Percentiles rank a stretch among this genome's conserved stretches.
phyloP scores from a whole-genome alignment of 2,113 vertebrate species.

The Philantomba maxwellii region DNA sequence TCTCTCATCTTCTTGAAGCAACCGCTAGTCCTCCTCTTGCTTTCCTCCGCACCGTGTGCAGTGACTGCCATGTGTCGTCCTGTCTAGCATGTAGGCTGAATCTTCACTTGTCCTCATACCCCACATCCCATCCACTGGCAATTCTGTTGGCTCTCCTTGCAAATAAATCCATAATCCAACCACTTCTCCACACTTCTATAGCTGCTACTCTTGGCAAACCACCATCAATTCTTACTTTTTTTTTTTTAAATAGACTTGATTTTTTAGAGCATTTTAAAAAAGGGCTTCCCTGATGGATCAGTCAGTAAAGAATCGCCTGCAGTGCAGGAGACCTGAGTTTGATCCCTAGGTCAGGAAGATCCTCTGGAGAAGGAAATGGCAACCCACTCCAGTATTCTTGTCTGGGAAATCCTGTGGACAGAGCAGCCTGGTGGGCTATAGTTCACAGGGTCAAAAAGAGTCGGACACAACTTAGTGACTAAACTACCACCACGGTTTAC shows the following conservation, averaged over 20 bases:
- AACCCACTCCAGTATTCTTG: not conserved
- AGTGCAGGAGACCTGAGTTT: not conserved
- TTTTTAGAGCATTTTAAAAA: not conserved
- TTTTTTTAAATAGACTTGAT: not conserved
- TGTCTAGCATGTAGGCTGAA: not conserved
- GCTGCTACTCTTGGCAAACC: not conserved
- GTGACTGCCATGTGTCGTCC: rapidly evolving
- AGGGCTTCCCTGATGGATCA: not conserved
- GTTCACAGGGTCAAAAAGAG: not conserved
- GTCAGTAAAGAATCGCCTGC: not conserved
- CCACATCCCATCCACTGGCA: not conserved
- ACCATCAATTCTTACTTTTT: not conserved
- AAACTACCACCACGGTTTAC: not conserved
- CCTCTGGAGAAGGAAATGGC: not conserved
- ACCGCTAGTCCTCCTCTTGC: not conserved
- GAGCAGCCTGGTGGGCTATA: not conserved
- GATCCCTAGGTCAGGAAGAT: not conserved
- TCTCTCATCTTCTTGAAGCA: not conserved
- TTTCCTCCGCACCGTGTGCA: not conserved
- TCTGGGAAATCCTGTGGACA: not conserved
- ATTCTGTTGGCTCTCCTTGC: not conserved
- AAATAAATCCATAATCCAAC: not conserved
- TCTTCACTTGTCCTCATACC: not conserved
- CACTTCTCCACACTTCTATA: not conserved
- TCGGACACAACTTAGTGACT: not conserved